A percentile compares a stretch with the other conserved stretches of the same genome.
phyloP scores from a whole-genome alignment of 2,888 invertebrate genomes.

The Philereme transversata region DNA sequence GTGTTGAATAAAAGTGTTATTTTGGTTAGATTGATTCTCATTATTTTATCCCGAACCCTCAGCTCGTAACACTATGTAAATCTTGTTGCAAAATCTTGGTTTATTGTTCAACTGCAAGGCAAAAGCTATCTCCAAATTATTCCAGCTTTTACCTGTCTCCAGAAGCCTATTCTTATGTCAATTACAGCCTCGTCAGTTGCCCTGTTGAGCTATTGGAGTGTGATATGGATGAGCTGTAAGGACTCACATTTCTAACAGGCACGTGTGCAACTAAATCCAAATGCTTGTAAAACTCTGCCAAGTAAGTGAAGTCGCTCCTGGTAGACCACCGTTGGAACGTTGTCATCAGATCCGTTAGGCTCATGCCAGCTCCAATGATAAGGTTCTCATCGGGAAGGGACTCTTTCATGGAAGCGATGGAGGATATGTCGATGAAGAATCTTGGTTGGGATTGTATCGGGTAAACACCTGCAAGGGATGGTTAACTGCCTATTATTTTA shows the following conservation, averaged over 20 bases:
- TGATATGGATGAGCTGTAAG: not conserved
- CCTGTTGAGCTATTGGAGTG: too few species aligned
- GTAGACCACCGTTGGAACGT: constrained; percentile 64
- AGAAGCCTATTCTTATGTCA: too few species aligned
- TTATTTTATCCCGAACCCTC: too few species aligned
- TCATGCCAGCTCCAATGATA: constrained; percentile 83
- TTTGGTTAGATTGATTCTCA: too few species aligned
- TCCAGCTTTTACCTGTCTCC: too few species aligned
- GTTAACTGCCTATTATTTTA: too few species aligned
- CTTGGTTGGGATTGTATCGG: constrained; percentile 67
- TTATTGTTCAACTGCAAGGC: too few species aligned
- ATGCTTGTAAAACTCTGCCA: constrained; percentile 84
- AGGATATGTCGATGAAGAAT: constrained; percentile 85
- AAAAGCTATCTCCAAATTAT: too few species aligned
- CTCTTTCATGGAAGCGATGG: constrained; percentile 78
- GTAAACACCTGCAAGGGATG: constrained; percentile 68
- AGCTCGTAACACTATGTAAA: too few species aligned
- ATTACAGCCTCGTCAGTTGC: too few species aligned
- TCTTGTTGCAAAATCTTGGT: too few species aligned
- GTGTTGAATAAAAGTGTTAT: too few species aligned
- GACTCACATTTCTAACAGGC: constrained; percentile 89
- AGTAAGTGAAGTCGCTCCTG: constrained; percentile 82
- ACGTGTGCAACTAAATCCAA: constrained; percentile 88
- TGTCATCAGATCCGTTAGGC: constrained; percentile 81
- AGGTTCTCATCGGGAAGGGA: constrained; percentile 66